Base-by-base conservation (phyloP, 2,113 vertebrate genomes). In the Anolis carolinensis region DNA sequence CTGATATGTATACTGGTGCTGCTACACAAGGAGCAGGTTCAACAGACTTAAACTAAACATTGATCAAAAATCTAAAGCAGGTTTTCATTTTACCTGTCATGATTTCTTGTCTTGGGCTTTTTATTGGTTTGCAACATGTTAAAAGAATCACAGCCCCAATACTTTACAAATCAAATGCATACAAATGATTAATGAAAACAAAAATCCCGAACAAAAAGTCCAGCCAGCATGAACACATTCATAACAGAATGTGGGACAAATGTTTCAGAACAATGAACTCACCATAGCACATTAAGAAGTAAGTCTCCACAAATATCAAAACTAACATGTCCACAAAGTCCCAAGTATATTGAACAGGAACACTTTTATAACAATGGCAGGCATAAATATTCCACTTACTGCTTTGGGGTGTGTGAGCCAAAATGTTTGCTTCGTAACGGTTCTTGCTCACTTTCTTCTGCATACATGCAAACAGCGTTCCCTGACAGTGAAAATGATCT, bases 311-410 rank as follows among this genome's bases (percentile, higher is more conserved):
- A 81, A 81, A 81, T 27, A 65, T 34, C 70, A 81, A 79, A 4
- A 36, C 14, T 50, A 74, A 55, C 68, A 70, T 18, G 50, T 55
- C 25, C 44, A 81, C 44, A 27, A 30, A 10, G 34, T 74, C 89
- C 84, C 21, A 34, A 71, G 44, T 52, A 7, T 9, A 4, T 55
- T 0, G 1, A 79, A 0, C 0, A 68, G 65, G 10, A 70, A 0
- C 7, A 21, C 55, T 84, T 86, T 84, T 20, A 89, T 80, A 36
- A 88, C 36, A n/a, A 70, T 71, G 32, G 30, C 5, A 84, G 32
- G 13, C 36, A 63, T 63, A 32, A 63, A 18, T 21, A 3, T 25
- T 82, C 30, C 71, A 87, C 70, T 89, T 86, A 27, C 36, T 59
- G 63, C 39, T 81, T 36, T 32, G 30, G 70, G 32, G 20, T 23